These are phyloP conservation scores for Halcyon senegalensis DNA, from an alignment of 2,113 vertebrate genomes.

Conservation along the genomic window DNA sequence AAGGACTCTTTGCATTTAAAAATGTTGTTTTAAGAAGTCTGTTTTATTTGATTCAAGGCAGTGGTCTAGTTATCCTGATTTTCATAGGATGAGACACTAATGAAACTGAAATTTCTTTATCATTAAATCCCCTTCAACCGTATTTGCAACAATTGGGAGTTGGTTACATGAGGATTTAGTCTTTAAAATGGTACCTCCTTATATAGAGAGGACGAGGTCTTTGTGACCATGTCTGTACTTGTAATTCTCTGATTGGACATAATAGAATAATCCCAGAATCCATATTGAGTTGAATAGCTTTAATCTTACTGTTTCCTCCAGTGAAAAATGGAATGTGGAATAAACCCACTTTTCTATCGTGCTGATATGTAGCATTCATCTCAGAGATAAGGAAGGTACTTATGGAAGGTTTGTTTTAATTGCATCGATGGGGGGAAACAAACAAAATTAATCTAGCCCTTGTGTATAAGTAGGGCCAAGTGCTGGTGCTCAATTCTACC, in stretches of 20 bases:
- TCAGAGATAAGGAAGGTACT: not conserved
- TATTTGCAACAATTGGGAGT: not conserved
- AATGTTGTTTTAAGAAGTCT: not conserved
- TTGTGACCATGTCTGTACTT: not conserved
- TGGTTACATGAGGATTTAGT: not conserved
- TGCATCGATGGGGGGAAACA: not conserved
- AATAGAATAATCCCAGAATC: not conserved
- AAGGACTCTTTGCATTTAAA: not conserved
- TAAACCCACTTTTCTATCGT: not conserved
- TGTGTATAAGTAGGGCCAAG: not conserved
- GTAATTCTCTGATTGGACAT: not conserved
- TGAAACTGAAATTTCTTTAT: not conserved
- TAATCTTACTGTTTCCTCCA: not conserved
- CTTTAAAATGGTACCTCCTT: not conserved
- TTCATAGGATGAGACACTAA: not conserved
- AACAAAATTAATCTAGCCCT: not conserved
- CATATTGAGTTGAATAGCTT: not conserved
- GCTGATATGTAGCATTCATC: not conserved
- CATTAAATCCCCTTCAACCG: not conserved
- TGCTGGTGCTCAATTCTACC: not conserved
- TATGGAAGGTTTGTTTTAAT: not conserved
- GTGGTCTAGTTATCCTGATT: not conserved
- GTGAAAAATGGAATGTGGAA: not conserved
- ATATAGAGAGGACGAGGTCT: not conserved
- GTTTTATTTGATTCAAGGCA: not conserved